Evolutionary conservation across 2,797 vertebrate genomes (phyloP).

Genomic region (Eospalax fontanierii): DNA sequence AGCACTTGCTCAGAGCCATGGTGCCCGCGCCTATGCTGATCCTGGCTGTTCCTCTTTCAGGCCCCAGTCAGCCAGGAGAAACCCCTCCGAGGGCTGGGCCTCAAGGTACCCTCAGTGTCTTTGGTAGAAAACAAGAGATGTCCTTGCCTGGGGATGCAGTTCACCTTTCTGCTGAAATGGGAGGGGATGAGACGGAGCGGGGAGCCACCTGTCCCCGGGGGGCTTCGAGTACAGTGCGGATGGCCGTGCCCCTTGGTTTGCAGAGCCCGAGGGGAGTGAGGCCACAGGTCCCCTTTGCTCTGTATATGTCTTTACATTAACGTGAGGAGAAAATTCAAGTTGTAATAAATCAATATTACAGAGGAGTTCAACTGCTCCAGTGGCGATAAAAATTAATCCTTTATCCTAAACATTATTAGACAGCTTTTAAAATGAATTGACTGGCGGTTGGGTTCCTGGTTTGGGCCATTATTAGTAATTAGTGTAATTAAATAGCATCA

Average conservation of each 20-base stretch:
- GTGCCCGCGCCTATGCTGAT: neutral
- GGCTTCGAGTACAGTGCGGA: neutral
- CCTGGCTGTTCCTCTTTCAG: neutral
- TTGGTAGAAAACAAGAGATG: neutral
- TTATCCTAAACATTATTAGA: slow-evolving; percentile 87
- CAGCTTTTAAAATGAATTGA: slow-evolving; percentile 87
- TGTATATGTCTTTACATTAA: slow-evolving; percentile 68
- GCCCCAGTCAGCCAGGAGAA: neutral
- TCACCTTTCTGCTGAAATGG: rapidly evolving
- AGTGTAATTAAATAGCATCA: slow-evolving; percentile 83
- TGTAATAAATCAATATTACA: slow-evolving; percentile 86
- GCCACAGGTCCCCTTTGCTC: neutral
- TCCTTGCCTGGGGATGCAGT: neutral
- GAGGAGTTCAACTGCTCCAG: slow-evolving; percentile 82
- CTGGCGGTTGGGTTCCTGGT: slow-evolving; percentile 79
- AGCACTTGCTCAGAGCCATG: neutral
- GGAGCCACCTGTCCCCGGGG: neutral
- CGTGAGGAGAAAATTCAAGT: slow-evolving; percentile 79
- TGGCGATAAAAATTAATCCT: slow-evolving; percentile 88
- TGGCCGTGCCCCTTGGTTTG: no score
- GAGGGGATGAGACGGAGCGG: no score
- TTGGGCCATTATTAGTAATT: slow-evolving; percentile 87
- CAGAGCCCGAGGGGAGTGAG: neutral
- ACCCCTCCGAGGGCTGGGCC: no score
- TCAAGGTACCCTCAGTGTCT: no score